Evolutionary conservation across 2,797 vertebrate species (phyloP).

Genomic region (Chaetophractus vellerosus): DNA sequence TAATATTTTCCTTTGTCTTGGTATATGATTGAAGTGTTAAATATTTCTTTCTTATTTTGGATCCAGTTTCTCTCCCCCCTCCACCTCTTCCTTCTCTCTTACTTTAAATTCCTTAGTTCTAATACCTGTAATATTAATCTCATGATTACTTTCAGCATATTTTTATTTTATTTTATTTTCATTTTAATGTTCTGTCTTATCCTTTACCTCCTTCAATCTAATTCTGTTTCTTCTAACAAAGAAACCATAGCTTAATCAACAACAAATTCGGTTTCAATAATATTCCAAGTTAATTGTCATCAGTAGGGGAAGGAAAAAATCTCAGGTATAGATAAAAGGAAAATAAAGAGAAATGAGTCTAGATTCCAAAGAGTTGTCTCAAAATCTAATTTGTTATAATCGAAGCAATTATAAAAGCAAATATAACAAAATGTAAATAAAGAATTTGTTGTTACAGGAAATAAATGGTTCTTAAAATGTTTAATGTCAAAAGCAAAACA

Average conservation of each 20-base stretch:
- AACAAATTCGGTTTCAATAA: constrained; percentile 3
- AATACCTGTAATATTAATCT: not conserved
- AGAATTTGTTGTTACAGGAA: not conserved
- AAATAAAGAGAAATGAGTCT: constrained; percentile 1
- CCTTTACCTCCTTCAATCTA: not conserved
- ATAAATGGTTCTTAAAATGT: not conserved
- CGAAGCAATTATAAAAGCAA: not conserved
- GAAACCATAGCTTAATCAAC: not conserved
- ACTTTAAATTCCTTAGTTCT: not conserved
- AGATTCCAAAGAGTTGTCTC: not conserved
- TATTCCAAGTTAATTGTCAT: constrained; percentile 18
- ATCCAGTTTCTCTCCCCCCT: not conserved
- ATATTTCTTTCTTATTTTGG: not conserved
- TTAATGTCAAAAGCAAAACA: not conserved
- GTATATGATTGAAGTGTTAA: not conserved
- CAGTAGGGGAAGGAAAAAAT: not conserved
- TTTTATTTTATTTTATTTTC: not conserved
- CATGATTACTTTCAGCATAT: not conserved
- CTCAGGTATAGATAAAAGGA: not conserved
- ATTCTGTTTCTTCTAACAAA: not conserved
- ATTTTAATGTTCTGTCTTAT: not conserved
- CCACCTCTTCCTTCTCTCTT: not conserved
- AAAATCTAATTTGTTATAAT: not conserved
- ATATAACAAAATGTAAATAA: not conserved
- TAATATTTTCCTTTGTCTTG: not conserved